Evolutionary conservation across 92 coral and sea anemone species (phyloP).

Genomic region (Paramuricea clavata): DNA sequence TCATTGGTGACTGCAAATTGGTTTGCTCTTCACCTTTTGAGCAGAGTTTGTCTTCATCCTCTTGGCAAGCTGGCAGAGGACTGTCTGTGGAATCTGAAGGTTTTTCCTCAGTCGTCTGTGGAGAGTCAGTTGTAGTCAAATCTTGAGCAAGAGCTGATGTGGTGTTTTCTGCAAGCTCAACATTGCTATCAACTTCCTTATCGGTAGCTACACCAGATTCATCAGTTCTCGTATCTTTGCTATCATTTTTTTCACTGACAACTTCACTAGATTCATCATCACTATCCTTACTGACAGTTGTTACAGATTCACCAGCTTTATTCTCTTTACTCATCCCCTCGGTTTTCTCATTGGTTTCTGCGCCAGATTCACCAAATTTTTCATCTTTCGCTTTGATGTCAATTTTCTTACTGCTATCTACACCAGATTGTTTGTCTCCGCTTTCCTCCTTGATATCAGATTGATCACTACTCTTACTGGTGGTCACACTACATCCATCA

Average conservation of each 20-base stretch:
- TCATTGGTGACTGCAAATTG: background rate
- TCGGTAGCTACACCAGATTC: background rate
- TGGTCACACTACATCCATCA: too few species aligned
- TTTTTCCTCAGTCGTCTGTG: background rate
- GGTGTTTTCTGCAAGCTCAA: background rate
- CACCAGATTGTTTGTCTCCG: too few species aligned
- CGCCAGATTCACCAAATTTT: background rate
- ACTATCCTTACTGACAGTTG: background rate
- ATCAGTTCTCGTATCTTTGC: background rate
- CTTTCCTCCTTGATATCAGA: background rate
- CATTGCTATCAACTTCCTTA: background rate
- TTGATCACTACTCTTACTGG: too few species aligned
- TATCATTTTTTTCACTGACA: slow-evolving; percentile 17
- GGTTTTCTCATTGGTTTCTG: background rate
- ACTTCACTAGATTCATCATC: background rate
- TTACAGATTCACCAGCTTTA: background rate
- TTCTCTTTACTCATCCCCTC: background rate
- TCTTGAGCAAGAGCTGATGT: background rate
- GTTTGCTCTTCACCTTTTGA: background rate
- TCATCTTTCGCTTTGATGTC: background rate
- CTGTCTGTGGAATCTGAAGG: background rate
- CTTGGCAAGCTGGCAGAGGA: background rate
- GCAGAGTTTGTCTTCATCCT: background rate
- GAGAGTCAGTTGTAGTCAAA: background rate
- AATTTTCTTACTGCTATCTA: too few species aligned